These are phyloP conservation scores for Macrostomum cliftonense DNA, from an alignment of 2,888 invertebrate species.

Conservation along the genomic window DNA sequence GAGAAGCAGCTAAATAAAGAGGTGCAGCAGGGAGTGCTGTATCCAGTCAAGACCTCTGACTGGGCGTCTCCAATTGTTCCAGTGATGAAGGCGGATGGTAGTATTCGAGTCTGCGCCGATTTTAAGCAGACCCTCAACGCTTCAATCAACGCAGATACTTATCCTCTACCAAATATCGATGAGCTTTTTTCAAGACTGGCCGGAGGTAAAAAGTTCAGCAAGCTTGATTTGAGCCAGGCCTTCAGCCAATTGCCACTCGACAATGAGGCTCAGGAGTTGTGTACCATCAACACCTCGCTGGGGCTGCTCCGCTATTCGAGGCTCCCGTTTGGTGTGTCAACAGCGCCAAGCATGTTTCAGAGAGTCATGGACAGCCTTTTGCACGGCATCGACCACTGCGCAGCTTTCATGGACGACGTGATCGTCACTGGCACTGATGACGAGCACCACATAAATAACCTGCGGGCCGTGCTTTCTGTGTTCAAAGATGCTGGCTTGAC, in stretches of 20 bases:
- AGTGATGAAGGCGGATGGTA: conserved; percentile 14
- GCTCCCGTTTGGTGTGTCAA: conserved; percentile 16
- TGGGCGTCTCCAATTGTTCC: conserved; percentile 18
- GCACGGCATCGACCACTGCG: conserved; percentile 14
- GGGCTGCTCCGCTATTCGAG: conserved; percentile 17
- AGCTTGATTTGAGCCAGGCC: conserved; percentile 17
- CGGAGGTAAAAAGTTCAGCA: conserved; percentile 14
- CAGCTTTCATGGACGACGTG: conserved; percentile 16
- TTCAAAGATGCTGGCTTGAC: conserved; percentile 14
- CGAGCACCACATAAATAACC: conserved; percentile 13
- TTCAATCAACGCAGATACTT: conserved; percentile 6
- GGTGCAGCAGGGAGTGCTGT: too few relatives aligned
- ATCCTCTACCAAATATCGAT: conserved; percentile 13
- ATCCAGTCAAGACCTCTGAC: conserved; percentile 9
- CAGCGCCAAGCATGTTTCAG: conserved; percentile 17
- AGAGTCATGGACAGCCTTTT: conserved; percentile 17
- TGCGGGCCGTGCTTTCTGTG: conserved; percentile 12
- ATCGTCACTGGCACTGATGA: conserved; percentile 14
- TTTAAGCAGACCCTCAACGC: conserved; percentile 17
- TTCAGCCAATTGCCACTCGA: conserved; percentile 16
- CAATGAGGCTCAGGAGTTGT: conserved; percentile 10
- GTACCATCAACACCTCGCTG: conserved; percentile 16
- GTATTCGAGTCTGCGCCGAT: conserved; percentile 17
- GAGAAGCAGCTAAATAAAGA: too few relatives aligned
- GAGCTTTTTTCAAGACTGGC: conserved; percentile 12